These are phyloP conservation scores for Karalla daura DNA, from an alignment of 2,797 vertebrate genomes.

Conservation along the genomic window DNA sequence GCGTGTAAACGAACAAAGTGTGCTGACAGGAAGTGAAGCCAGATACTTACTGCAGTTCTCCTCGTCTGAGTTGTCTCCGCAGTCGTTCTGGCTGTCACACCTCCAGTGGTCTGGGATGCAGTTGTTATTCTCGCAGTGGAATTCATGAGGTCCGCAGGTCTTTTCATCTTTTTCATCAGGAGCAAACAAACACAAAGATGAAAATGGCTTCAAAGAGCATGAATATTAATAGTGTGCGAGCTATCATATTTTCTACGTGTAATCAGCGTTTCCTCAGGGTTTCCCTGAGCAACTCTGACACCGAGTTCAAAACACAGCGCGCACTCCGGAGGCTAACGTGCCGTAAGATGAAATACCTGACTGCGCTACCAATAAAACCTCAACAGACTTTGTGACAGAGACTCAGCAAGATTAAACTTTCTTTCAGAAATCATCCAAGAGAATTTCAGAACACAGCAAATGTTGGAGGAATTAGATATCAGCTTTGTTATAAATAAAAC, in stretches of 20 bases:
- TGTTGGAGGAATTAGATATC: conserved; percentile 1
- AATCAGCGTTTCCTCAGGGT: conserved; percentile 83
- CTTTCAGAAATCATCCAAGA: conserved; percentile 39
- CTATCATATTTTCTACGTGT: conserved; percentile 73
- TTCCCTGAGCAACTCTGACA: conserved; percentile 76
- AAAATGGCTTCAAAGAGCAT: conserved; percentile 85
- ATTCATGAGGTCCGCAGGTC: conserved; percentile 98
- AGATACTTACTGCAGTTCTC: conserved; percentile 96
- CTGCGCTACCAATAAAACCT: conserved; percentile 59
- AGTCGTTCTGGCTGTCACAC: conserved; percentile 98
- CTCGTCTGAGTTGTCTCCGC: conserved; percentile 98
- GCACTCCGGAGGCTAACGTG: conserved; percentile 68
- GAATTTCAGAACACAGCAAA: conserved; percentile 30
- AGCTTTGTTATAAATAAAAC: background rate
- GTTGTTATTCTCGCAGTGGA: conserved; percentile 98
- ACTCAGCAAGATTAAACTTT: conserved; percentile 46
- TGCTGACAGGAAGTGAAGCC: conserved; percentile 42
- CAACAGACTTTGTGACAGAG: conserved; percentile 49
- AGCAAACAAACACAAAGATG: conserved; percentile 83
- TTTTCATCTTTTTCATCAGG: conserved; percentile 94
- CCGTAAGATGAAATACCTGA: conserved; percentile 79
- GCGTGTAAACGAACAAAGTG: conserved; percentile 44
- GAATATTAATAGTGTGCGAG: conserved; percentile 80
- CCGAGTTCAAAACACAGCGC: conserved; percentile 77
- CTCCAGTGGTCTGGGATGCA: conserved; percentile 99